Evolutionary conservation across 2,797 vertebrate genomes (phyloP).

Genomic region (Emys orbicularis): DNA sequence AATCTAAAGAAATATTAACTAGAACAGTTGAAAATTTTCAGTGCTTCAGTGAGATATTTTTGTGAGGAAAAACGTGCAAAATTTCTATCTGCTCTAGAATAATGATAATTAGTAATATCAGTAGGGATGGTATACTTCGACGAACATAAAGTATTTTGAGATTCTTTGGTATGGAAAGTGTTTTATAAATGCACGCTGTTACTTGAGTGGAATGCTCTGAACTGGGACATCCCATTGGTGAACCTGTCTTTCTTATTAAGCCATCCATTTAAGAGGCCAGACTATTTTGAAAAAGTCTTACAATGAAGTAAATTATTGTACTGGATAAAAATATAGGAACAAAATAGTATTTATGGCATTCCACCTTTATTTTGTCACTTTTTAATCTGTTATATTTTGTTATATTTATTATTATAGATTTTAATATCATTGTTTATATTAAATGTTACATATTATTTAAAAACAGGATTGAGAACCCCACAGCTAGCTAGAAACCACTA

Average conservation of each 20-base stretch:
- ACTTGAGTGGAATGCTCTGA: not conserved
- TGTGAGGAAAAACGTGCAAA: no score
- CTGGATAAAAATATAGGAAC: not conserved
- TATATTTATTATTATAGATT: not conserved
- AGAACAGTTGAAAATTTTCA: not conserved
- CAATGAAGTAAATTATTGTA: not conserved
- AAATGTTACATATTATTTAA: not conserved
- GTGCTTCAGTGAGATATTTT: not conserved
- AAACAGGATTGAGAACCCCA: not conserved
- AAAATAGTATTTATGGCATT: not conserved
- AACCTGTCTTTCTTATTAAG: not conserved
- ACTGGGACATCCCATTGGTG: not conserved
- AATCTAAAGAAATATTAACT: not conserved
- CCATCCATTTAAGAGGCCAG: not conserved
- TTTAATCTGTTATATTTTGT: not conserved
- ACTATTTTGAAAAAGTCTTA: not conserved
- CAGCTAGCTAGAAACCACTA: not conserved
- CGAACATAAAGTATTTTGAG: not conserved
- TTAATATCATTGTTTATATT: not conserved
- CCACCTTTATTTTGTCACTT: not conserved
- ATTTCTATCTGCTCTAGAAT: not conserved
- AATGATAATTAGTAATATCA: not conserved
- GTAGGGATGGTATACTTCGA: not conserved
- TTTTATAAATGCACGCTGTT: not conserved
- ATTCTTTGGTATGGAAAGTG: not conserved